Evolutionary conservation across 2,797 vertebrate genomes (phyloP).

Genomic region (Amblyraja radiata): DNA sequence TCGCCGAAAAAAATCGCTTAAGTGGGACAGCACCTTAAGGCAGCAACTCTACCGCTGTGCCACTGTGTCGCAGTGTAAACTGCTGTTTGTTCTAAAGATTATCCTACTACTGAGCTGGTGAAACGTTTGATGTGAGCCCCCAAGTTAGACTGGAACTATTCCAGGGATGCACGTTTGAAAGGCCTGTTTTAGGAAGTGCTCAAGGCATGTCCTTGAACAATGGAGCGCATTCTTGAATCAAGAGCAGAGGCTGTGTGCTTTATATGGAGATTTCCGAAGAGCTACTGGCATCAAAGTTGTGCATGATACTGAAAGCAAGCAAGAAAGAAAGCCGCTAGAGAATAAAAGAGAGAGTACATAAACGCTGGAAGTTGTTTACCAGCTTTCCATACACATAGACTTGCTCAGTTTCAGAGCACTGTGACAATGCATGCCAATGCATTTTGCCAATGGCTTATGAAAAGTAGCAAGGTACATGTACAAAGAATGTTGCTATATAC

Average conservation of each 20-base stretch:
- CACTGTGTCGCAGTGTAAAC: no score
- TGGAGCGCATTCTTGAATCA: background rate
- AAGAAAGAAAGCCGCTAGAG: background rate
- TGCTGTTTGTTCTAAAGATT: background rate
- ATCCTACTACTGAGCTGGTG: background rate
- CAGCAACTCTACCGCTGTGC: no score
- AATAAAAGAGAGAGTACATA: background rate
- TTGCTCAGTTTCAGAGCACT: no score
- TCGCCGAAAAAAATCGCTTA: no score
- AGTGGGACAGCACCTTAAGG: no score
- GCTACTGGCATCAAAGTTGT: background rate
- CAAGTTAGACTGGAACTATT: background rate
- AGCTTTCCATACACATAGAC: no score
- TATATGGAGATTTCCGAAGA: background rate
- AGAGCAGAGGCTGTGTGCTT: background rate
- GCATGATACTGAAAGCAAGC: background rate
- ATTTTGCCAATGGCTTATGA: background rate
- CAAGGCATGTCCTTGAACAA: background rate
- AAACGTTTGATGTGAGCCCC: background rate
- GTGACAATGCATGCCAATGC: background rate
- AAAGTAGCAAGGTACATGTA: background rate
- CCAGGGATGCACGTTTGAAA: background rate
- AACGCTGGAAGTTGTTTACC: background rate
- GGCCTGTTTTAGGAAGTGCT: background rate
- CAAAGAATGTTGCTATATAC: background rate